phyloP scores from a whole-genome alignment of 2,113 vertebrate species.

The Pteruthius melanotis region DNA sequence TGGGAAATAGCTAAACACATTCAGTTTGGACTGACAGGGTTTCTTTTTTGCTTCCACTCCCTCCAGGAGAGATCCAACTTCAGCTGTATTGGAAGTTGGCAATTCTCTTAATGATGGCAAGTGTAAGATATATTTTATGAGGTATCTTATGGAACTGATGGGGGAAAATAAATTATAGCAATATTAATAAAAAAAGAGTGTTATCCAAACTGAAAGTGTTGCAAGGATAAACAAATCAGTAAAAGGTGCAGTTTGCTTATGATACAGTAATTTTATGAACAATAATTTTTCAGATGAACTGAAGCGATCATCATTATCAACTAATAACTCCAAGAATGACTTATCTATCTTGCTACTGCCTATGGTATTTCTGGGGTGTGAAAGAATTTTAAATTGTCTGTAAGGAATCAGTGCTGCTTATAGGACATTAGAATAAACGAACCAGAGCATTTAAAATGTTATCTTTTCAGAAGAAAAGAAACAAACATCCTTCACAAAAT shows the following conservation, averaged over 20 bases:
- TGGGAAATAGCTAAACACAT: background rate
- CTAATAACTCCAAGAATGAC: conserved; percentile 58
- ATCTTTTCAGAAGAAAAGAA: background rate
- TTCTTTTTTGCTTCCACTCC: background rate
- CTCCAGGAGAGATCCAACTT: background rate
- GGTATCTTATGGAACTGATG: conserved; percentile 7
- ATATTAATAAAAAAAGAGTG: conserved; percentile 13
- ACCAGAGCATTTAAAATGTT: conserved; percentile 18
- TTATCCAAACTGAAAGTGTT: conserved; percentile 10
- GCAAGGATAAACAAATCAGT: conserved; percentile 40
- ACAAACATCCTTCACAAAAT: conserved; percentile 28
- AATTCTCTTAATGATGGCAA: conserved; percentile 7
- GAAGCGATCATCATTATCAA: conserved; percentile 53
- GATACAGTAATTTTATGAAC: conserved; percentile 56
- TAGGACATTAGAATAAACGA: conserved; percentile 39
- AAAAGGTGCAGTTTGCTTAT: conserved; percentile 35
- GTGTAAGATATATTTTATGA: conserved; percentile 11
- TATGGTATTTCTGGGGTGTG: conserved; percentile 42
- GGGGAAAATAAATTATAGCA: conserved; percentile 16
- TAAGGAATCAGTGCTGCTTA: background rate
- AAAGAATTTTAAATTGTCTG: conserved; percentile 55
- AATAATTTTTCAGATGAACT: conserved; percentile 57
- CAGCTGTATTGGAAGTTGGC: background rate
- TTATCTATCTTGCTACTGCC: conserved; percentile 38
- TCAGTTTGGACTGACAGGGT: background rate